Evolutionary conservation across 2,113 vertebrate species (phyloP).

Genomic region (Condylura cristata): DNA sequence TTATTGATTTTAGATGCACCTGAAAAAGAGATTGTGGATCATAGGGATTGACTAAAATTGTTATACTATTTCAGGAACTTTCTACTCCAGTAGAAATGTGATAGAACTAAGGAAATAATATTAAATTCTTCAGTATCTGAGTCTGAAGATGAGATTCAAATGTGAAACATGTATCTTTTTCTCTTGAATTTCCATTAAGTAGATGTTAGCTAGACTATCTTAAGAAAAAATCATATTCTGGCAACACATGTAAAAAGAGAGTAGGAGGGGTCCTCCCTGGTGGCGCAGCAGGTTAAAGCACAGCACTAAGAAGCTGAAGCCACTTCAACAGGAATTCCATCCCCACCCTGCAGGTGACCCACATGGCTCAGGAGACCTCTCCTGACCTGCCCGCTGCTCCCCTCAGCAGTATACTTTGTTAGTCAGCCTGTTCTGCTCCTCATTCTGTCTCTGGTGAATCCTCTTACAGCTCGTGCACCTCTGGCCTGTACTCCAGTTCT

Average conservation of each 20-base stretch:
- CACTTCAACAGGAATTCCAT: no score
- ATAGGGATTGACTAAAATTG: not conserved
- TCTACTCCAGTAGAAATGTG: not conserved
- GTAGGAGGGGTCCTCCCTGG: not conserved
- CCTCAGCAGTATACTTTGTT: no score
- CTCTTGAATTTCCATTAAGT: slow-evolving; percentile 29
- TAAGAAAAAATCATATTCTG: slow-evolving; percentile 15
- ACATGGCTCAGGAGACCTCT: no score
- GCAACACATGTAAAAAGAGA: not conserved
- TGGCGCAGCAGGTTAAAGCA: no score
- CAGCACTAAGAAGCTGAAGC: no score
- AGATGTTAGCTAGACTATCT: not conserved
- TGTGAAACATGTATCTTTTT: not conserved
- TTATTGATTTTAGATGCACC: not conserved
- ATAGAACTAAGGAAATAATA: not conserved
- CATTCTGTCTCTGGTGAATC: no score
- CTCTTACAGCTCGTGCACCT: no score
- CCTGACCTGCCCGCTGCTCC: no score
- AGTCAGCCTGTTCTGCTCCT: no score
- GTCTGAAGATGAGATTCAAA: slow-evolving; percentile 11
- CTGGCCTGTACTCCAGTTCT: no score
- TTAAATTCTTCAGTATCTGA: not conserved
- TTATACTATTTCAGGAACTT: not conserved
- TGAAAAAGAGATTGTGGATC: not conserved
- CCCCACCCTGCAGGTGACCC: no score